Evolutionary conservation across 2,797 vertebrate species (phyloP), one percentile per base, ranked within the genome.

Genomic region (Pseudopleuronectes americanus): DNA sequence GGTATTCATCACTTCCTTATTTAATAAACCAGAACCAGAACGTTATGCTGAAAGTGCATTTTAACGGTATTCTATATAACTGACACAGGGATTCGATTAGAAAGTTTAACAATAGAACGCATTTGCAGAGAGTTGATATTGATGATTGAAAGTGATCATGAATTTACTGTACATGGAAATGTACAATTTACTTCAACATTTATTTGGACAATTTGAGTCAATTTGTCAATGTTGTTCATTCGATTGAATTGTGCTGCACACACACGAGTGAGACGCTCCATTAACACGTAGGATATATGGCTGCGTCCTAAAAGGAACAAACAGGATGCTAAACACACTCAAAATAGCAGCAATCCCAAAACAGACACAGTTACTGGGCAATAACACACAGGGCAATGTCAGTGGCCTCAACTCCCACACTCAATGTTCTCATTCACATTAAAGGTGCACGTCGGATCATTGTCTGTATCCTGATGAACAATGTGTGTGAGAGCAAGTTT

Each of bases 1-100:
- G 74, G 52, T 54, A 77, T 38, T 76, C 59, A 47, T 67, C 76
- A 80, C 74, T 88, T 88, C 83, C 81, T 66, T 74, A 70, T 80
- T 81, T 67, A 54, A 22, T 33, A 49, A 72, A 71, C 22, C 43
- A 68, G 69, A 77, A 31, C 1, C 19, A 71, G 26, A 61, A 65
- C 10, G 74, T 74, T 64, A 23, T 79, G 77, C 75, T 88, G 79
- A 85, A 82, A 53, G 55, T 69, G 73, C 76, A 75, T 68, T 80
- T 85, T 67, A 52, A 53, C 28, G 43, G 74, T 79, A 65, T 45
- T 62, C 64, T 41, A 31, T 17, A 54, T 12, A 41, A 3, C 4
- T 47, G 53, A 69, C 12, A n/a, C 22, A 12, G 23, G 33, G 21
- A 0, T 28, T 24, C 8, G 4, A 24, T 16, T n/a, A 8, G 17